Percentiles rank a stretch among this genome's conserved stretches.
These are phyloP conservation scores for Cottoperca gobio DNA, from an alignment of 2,797 vertebrate species.

Conservation along the genomic window DNA sequence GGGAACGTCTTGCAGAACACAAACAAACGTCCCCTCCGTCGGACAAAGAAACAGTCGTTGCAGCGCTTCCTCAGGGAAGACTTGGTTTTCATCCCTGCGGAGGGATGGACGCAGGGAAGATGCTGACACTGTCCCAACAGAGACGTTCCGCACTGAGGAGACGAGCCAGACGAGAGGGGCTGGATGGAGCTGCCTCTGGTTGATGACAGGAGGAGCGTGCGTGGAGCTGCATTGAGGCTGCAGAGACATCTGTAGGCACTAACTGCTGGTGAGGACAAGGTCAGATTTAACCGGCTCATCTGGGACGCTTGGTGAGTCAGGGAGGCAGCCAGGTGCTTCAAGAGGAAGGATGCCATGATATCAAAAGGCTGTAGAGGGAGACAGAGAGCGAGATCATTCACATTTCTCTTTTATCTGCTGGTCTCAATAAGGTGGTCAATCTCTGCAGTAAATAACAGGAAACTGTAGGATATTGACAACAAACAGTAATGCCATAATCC, in stretches of 20 bases:
- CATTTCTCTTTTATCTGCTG: no score
- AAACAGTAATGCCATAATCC: no score
- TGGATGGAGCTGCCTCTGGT: conserved; percentile 12
- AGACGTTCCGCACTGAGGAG: conserved; percentile 23
- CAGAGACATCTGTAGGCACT: conserved; percentile 63
- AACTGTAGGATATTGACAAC: no score
- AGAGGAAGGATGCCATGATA: conserved; percentile 81
- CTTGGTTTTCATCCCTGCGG: conserved; percentile 90
- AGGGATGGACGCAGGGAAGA: conserved; percentile 63
- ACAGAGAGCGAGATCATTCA: background rate
- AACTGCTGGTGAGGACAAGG: conserved; percentile 51
- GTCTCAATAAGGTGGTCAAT: no score
- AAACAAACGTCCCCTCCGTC: conserved; percentile 88
- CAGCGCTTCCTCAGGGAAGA: conserved; percentile 86
- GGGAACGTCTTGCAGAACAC: conserved; percentile 91
- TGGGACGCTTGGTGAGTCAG: conserved; percentile 70
- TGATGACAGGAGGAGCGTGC: conserved; percentile 27
- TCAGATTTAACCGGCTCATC: conserved; percentile 43
- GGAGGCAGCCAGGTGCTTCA: conserved; percentile 69
- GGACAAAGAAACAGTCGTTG: conserved; percentile 91
- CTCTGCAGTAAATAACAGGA: no score
- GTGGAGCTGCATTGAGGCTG: conserved; percentile 36
- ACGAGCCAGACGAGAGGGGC: background rate
- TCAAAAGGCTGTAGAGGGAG: conserved; percentile 56
- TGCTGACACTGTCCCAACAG: conserved; percentile 66